A percentile compares a stretch with the other conserved stretches of the same genome.
Evolutionary conservation across 2,113 vertebrate species (phyloP).

Genomic region (Thamnaconus septentrionalis): DNA sequence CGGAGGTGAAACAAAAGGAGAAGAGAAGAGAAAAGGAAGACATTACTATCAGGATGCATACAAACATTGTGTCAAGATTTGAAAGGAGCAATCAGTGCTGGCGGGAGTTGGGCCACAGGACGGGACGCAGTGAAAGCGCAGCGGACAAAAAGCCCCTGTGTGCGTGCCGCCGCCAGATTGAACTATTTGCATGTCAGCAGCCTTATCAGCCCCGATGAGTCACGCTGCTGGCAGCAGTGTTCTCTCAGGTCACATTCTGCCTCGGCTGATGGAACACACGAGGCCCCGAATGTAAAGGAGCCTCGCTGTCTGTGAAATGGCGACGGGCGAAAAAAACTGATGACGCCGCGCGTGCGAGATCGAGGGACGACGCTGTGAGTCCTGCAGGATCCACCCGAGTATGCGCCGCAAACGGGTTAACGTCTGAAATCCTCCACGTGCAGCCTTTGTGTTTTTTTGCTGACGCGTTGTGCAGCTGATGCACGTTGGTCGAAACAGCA

Average conservation of each 20-base stretch:
- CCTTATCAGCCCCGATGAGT: conserved; percentile 50
- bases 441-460: no score
- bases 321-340: no score
- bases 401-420: no score
- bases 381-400: no score
- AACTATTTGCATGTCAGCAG: conserved; percentile 60
- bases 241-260: background rate
- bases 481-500: no score
- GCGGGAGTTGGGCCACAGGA: background rate
- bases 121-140: conserved; percentile 6
- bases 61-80: background rate
- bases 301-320: background rate
- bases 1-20: conserved; percentile 4
- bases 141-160: conserved; percentile 12
- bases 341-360: no score
- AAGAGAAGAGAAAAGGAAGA: conserved; percentile 5
- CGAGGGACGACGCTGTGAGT: no score
- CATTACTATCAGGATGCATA: background rate
- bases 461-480: no score
- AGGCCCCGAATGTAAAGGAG: background rate
- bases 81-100: background rate
- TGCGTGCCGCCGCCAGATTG: background rate
- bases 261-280: background rate
- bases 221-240: conserved; percentile 28
- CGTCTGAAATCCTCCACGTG: no score